Conservation (phyloP, 2,888 invertebrate species). For the Hemithea aestivaria region DNA sequence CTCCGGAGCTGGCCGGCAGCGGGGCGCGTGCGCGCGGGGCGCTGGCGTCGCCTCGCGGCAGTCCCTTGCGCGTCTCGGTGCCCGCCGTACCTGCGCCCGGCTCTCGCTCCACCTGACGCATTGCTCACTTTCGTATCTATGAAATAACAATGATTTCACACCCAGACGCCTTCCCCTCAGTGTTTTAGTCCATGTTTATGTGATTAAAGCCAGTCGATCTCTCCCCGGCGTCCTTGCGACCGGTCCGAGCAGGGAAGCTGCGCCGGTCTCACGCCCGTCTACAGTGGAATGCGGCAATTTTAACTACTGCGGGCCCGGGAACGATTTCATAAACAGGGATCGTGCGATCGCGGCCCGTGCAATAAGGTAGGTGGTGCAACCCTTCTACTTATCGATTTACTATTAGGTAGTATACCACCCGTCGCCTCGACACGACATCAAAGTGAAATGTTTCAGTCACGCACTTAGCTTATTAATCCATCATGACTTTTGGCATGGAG, state of each 20-base stretch:
- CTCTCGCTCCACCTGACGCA: conserved; percentile 35
- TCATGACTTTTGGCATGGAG: conserved; percentile 15
- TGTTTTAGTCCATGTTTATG: conserved; percentile 63
- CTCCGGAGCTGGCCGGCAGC: conserved; percentile 31
- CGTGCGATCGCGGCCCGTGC: conserved; percentile 48
- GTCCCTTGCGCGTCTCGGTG: conserved; percentile 63
- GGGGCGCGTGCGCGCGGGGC: conserved; percentile 56
- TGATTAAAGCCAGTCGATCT: conserved; percentile 50
- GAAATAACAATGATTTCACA: conserved; percentile 57
- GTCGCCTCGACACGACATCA: conserved; percentile 2
- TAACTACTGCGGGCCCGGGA: conserved; percentile 75
- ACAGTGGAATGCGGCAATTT: conserved; percentile 78
- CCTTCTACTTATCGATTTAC: conserved; percentile 18
- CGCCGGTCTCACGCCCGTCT: conserved; percentile 70
- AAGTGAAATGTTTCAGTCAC: conserved; percentile 17
- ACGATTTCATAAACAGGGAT: conserved; percentile 66
- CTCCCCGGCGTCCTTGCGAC: conserved; percentile 43
- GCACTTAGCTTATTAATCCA: conserved; percentile 17
- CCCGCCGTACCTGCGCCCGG: conserved; percentile 42
- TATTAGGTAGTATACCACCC: conserved; percentile 7
- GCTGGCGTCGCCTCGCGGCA: conserved; percentile 54
- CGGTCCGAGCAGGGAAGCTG: conserved; percentile 73
- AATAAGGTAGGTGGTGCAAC: conserved; percentile 52
- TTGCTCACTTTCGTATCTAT: conserved; percentile 50
- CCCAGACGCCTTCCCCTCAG: conserved; percentile 39